Evolutionary conservation across 2,797 vertebrate genomes (phyloP).

Genomic region (Gymnopithys bicolor): DNA sequence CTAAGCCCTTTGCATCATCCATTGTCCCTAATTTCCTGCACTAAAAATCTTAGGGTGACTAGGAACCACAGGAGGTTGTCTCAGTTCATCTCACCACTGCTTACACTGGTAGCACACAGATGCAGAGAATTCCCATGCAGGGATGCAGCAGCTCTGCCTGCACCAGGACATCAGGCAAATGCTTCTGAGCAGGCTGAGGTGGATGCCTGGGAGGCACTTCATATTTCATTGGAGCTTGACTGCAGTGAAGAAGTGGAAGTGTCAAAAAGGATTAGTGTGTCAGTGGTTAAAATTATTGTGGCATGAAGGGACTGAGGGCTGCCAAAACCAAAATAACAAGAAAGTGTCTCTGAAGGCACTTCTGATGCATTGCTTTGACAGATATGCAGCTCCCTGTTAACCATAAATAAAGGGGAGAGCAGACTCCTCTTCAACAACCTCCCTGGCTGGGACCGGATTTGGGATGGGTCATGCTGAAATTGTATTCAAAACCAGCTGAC

Average conservation of each 20-base stretch:
- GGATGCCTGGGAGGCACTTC: background rate
- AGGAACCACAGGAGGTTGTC: background rate
- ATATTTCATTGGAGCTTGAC: background rate
- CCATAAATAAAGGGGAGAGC: background rate
- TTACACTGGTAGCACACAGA: background rate
- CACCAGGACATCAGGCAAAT: background rate
- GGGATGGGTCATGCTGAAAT: background rate
- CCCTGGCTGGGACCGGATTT: background rate
- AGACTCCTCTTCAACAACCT: background rate
- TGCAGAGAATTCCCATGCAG: background rate
- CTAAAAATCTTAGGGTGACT: background rate
- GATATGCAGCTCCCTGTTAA: background rate
- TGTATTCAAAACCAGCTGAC: background rate
- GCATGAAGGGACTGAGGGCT: background rate
- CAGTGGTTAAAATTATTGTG: conserved; percentile 11
- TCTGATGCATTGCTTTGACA: background rate
- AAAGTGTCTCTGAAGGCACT: background rate
- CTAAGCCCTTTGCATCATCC: background rate
- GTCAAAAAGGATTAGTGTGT: conserved; percentile 19
- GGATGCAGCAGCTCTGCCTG: background rate
- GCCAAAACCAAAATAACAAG: conserved; percentile 15
- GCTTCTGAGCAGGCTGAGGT: background rate
- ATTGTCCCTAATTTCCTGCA: background rate
- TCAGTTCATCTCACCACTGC: background rate
- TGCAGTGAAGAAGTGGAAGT: background rate